Evolutionary conservation across 2,888 invertebrate species (phyloP), one percentile per base, ranked within the genome.

Genomic region (Andrena chrysosceles): DNA sequence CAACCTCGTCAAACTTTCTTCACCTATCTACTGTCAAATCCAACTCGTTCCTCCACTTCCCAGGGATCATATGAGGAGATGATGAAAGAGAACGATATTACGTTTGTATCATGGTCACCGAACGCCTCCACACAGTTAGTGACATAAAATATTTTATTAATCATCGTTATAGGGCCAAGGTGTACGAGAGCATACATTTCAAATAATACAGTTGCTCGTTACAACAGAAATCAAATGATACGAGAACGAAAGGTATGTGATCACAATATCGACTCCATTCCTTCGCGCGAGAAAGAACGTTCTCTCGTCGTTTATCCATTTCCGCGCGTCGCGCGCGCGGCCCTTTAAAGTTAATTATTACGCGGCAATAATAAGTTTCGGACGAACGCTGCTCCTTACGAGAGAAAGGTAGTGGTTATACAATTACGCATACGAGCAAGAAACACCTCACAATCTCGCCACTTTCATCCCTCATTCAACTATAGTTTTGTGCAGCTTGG

Each of bases 141-240:
- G 87, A 83, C 83, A 87, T 85, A 87, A 87, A 87, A 87, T 87
- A 87, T 83, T 87, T 87, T 87, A 87, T 85, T 87, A 86, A 87
- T 78, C 77, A 83, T 83, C 82, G 70, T 86, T 86, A 85, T 77
- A 83, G 79, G 85, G 81, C 77, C 87, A 87, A 84, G 87, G 87
- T 87, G 87, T 83, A 86, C 86, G 84, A 86, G 75, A 86, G 75
- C 72, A 77, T 83, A 85, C 86, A 79, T 80, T 56, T 83, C 76
- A 83, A 80, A 77, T 82, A 64, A 87, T 71, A 80, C 72, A 73
- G 77, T 80, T 76, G 63, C 77, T 81, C 71, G 49, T 79, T 77
- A 83, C 59, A 71, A 77, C 76, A 52, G 62, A 83, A 69, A 26
- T 54, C 20, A 54, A 59, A 59, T 48, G 48, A 29, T 33, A 62